Evolutionary conservation across 1,140 invertebrate genomes (phyloP).

Genomic region (Pachypsylla venusta): DNA sequence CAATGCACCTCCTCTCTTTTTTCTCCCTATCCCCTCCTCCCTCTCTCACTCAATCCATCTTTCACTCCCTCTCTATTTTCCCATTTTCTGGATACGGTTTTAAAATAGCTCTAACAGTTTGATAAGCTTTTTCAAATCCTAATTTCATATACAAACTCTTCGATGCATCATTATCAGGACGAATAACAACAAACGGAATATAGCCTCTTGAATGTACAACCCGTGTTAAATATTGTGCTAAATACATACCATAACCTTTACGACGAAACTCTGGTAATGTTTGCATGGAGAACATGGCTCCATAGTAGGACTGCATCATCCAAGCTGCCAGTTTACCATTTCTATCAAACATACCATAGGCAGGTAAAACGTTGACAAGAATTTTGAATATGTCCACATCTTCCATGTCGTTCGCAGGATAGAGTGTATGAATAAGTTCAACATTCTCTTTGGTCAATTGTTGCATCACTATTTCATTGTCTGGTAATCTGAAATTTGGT

Average conservation of each 20-base stretch:
- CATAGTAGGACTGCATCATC: conserved; percentile 79
- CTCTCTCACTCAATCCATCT: too few relatives aligned
- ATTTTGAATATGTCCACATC: conserved; percentile 63
- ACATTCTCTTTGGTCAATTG: conserved; percentile 57
- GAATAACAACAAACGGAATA: conserved; percentile 67
- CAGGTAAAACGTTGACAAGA: conserved; percentile 53
- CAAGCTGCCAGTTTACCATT: conserved; percentile 52
- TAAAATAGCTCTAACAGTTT: conserved; percentile 57
- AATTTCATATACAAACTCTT: conserved; percentile 61
- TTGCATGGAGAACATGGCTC: conserved; percentile 82
- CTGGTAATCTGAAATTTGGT: conserved; percentile 18
- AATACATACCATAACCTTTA: conserved; percentile 54
- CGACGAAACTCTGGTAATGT: conserved; percentile 60
- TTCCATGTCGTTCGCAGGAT: conserved; percentile 72
- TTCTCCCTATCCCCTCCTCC: too few relatives aligned
- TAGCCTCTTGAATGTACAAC: conserved; percentile 56
- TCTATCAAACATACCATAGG: conserved; percentile 54
- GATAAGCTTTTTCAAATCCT: conserved; percentile 57
- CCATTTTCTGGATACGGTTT: conserved; percentile 34
- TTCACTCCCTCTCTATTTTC: too few relatives aligned
- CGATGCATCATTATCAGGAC: conserved; percentile 68
- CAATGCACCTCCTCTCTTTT: too few relatives aligned
- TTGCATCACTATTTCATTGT: conserved; percentile 37
- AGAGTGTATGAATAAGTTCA: conserved; percentile 61
- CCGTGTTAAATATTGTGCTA: conserved; percentile 47